Evolutionary conservation across 64 coral and sea anemone genomes (phyloP).

Genomic region (Stichodactyla mertensii): DNA sequence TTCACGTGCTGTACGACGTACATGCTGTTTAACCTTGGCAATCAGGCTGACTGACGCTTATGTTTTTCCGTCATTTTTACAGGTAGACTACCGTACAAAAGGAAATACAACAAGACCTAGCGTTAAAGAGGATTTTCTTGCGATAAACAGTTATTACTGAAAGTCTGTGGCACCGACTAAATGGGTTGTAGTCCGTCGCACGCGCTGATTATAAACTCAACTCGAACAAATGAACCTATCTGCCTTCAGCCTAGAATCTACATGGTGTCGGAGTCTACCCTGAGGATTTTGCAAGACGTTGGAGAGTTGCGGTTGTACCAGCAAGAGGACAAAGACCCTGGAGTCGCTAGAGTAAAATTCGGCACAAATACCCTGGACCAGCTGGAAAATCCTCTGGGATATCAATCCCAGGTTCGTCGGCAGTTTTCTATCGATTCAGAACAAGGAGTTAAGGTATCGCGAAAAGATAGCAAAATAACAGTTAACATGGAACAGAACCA

Average conservation of each 20-base stretch:
- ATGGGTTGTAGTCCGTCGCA: slow-evolving; percentile 94
- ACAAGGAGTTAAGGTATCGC: not conserved
- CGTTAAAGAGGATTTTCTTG: not conserved
- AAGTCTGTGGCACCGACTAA: not conserved
- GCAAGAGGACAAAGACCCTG: slow-evolving; percentile 68
- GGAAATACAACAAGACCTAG: not conserved
- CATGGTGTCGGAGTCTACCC: slow-evolving; percentile 87
- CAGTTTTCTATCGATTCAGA: slow-evolving; percentile 19
- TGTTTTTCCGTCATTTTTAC: not conserved
- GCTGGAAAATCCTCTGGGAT: slow-evolving; percentile 68
- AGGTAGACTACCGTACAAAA: not conserved
- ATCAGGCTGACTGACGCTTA: not conserved
- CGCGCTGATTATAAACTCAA: slow-evolving; percentile 69
- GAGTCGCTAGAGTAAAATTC: slow-evolving; percentile 41
- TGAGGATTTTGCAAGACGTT: slow-evolving; percentile 74
- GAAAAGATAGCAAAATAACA: not conserved
- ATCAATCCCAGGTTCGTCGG: slow-evolving; percentile 49
- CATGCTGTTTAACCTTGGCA: not conserved
- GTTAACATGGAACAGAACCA: not conserved
- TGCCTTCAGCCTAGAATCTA: slow-evolving; percentile 83
- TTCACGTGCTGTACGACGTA: not conserved
- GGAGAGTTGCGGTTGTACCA: slow-evolving; percentile 66
- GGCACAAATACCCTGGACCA: slow-evolving; percentile 58
- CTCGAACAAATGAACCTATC: slow-evolving; percentile 51
- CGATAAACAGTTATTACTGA: not conserved